Base-by-base conservation (phyloP, 1,140 invertebrate species). In the Marisa cornuarietis region DNA sequence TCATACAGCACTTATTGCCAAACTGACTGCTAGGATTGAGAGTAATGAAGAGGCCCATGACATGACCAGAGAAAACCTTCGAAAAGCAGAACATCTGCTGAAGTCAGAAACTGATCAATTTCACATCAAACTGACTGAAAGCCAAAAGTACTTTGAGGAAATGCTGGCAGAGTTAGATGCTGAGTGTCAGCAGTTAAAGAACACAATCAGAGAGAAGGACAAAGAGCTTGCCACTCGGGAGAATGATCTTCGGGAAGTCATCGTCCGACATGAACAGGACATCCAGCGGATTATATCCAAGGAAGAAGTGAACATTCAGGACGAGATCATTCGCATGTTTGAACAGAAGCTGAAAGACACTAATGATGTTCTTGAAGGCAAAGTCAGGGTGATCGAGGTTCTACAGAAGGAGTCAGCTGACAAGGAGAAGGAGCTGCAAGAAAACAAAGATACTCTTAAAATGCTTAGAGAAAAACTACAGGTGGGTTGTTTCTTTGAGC, bases 131-230 rank as follows among this genome's bases (percentile, higher is more conserved):
- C 82, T 90, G 22, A 80, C 81, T 14, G 88, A 90, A 80, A 85
- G 88, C 20, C 88, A 90, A 69, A 87, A 85, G 76, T 88, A 90
- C 81, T 90, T 90, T 81, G 88, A 90, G 79, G 89, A 90, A 83
- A 87, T 86, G 65, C 82, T 90, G 13, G 78, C 84, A 54, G 89
- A 90, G 66, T 79, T 85, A 54, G 87, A 89, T 77, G 83, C 79
- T 54, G 85, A 87, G 76, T 81, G 86, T 26, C 79, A 82, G 62
- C 76, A 76, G 54, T 75, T 90, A 26, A 76, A 83, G 65, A 80
- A 84, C 71, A 81, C 72, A 71, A 82, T 88, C 49, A 65, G 83
- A n/a, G 81, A 83, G 11, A 88, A 88, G 77, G 86, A 90, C 61
- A 84, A 80, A 54, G 89, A 90, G 58, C 58, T 89, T n/a, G 31